Base-by-base conservation (phyloP, 2,888 invertebrate genomes). In the Cynaeus angustus region DNA sequence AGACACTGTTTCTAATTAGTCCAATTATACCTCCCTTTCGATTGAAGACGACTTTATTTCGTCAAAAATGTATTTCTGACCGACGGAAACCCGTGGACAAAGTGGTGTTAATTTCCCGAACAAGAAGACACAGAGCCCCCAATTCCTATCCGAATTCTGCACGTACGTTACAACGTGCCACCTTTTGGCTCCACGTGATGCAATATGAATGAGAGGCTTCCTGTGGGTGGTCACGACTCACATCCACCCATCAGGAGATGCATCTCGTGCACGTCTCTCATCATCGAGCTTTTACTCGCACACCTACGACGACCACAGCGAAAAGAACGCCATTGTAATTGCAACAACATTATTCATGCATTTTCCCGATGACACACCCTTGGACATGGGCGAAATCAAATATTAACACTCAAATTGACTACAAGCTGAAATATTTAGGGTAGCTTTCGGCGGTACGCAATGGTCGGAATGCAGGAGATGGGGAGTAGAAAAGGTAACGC, bases 181-280 rank as follows among this genome's bases (percentile, higher is more conserved):
- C 64, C 64, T 64, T 48, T n/a, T 13, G 46, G 33, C 33, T 48
- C 61, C 43, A 59, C 48, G 53, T 53, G 64, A 53, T 64, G 64
- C 53, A 64, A 64, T 53, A 64, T 53, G 64, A 64, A 64, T 64
- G 68, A 50, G 55, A 53, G 61, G 55, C 37, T 58, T 69, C 56
- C 65, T 58, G 68, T 69, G 64, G 68, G 68, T 69, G 68, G 68
- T 69, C 68, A 69, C 68, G 68, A 64, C 62, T 52, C 38, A 56
- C 56, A 62, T 64, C 62, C 68, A 50, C 64, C 68, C 56, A 69
- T 69, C 68, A 38, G 38, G 56, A 53, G 37, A 56, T 56, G 55
- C 66, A 66, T 66, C 66, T 66, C 66, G 37, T 55, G 66, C 66
- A 66, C 56, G 56, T 66, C 65, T 62, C 52, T 65, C 55, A 45